Evolutionary conservation across 1,140 invertebrate genomes (phyloP), one percentile per base, ranked within the genome.

Genomic region (Cydia splendana): DNA sequence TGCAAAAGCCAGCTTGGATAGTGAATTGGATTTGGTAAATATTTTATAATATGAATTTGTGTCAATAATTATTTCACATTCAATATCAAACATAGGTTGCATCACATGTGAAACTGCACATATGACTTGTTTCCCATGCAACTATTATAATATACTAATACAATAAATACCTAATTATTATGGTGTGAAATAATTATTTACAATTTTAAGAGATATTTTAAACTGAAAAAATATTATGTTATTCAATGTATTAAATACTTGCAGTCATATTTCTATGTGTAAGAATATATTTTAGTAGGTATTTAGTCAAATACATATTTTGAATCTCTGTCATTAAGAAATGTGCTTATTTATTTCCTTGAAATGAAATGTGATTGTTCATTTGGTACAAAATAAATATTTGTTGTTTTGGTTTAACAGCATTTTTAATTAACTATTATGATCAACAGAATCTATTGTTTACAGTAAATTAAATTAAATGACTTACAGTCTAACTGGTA

Each of bases 361-460:
- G 69, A 75, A 75, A 79, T 81, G 80, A 67, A 80, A 85, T 85
- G 84, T 86, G 83, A 86, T 86, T 85, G 79, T 87, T 87, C 75
- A 80, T 85, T 88, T 86, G 82, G 81, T 85, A 86, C 81, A 87
- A 90, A 89, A 88, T 87, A 87, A 91, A 90, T 85, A 85, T 83
- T 83, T 85, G 85, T 84, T 85, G 81, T 82, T 75, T 76, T 78
- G 81, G 57, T 78, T 77, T 79, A 48, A 78, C 4, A 80, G 34
- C 51, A 9, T 84, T 86, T 87, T 83, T 82, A 80, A 82, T 75
- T 69, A 48, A 42, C 15, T 15, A 4, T n/a, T 45, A 62, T 24
- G 65, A 62, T 73, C 74, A 67, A 30, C 57, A 74, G 71, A 76
- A 76, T 74, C 34, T 67, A 75, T 34, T 20, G 45, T 42, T 20